Percentiles rank a stretch among this genome's conserved stretches.
Evolutionary conservation across 2,888 invertebrate genomes (phyloP).

Genomic region (Drosophila paranaensis): DNA sequence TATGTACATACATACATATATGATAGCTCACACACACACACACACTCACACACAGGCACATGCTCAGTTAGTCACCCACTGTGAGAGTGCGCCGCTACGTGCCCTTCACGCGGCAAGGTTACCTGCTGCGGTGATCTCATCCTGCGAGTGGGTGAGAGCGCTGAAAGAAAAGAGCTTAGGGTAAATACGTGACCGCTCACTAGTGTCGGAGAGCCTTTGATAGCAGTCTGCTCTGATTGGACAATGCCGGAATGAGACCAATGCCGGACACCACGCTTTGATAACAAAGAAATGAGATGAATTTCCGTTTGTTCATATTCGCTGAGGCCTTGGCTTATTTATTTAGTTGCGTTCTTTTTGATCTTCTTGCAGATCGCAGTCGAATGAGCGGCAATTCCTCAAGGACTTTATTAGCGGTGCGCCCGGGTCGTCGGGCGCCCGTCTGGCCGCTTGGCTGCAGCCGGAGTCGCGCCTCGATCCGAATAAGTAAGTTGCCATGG

Average conservation of each 20-base stretch:
- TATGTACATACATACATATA: not conserved
- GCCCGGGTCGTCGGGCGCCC: slow-evolving; percentile 94
- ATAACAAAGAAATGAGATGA: too few species aligned
- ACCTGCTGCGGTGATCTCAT: not conserved
- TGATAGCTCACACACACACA: not conserved
- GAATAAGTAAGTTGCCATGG: slow-evolving; percentile 76
- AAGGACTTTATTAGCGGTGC: slow-evolving; percentile 96
- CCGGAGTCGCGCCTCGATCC: slow-evolving; percentile 97
- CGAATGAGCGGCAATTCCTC: slow-evolving; percentile 96
- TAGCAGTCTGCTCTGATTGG: not conserved
- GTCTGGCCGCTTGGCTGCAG: slow-evolving; percentile 97
- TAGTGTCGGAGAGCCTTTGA: not conserved
- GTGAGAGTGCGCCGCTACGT: not conserved
- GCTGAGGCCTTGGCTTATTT: too few species aligned
- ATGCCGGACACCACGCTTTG: not conserved
- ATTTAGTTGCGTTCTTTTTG: too few species aligned
- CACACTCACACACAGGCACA: not conserved
- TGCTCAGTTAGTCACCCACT: not conserved
- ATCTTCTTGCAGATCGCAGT: slow-evolving; percentile 88
- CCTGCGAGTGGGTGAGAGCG: not conserved
- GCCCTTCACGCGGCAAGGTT: not conserved
- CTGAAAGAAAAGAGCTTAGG: not conserved
- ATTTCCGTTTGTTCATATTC: too few species aligned
- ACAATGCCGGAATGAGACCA: not conserved
- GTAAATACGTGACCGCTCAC: not conserved